A percentile compares a stretch with the other conserved stretches of the same genome.
Conservation (phyloP, 2,888 invertebrate genomes). For the Lobophora halterata region DNA sequence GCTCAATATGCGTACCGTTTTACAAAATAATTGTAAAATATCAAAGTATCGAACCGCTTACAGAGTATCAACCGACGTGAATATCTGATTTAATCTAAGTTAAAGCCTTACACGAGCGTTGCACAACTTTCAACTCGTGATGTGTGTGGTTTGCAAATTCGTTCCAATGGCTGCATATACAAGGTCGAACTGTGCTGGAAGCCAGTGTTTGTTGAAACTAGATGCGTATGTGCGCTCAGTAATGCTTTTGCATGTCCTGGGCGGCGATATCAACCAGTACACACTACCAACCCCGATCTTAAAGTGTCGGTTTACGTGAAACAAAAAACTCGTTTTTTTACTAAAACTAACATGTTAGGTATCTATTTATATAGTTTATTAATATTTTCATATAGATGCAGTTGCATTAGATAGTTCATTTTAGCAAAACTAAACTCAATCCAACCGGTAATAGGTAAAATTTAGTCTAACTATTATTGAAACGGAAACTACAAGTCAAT, state of each 20-base stretch:
- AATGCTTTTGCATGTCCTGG: conserved; percentile 9
- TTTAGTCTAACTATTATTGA: too few species aligned
- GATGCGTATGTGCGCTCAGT: conserved; percentile 1
- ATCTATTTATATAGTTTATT: too few species aligned
- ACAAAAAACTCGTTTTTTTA: neutral
- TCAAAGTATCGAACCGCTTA: neutral
- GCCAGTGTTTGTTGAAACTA: neutral
- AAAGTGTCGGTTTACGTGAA: conserved; percentile 1
- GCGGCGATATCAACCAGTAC: conserved; percentile 6
- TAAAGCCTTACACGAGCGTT: conserved; percentile 1
- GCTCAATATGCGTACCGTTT: conserved; percentile 32
- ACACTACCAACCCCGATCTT: conserved; percentile 3
- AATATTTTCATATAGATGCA: too few species aligned
- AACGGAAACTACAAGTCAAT: too few species aligned
- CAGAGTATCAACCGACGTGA: too few species aligned
- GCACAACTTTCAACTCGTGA: neutral
- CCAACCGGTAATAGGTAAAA: too few species aligned
- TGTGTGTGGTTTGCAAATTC: conserved; percentile 1
- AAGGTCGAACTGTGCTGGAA: conserved; percentile 4
- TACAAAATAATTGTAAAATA: neutral
- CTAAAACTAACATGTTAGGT: too few species aligned
- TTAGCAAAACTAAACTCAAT: too few species aligned
- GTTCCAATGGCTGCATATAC: neutral
- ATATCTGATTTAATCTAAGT: conserved; percentile 2
- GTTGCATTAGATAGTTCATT: too few species aligned